phyloP scores from a whole-genome alignment of 2,113 vertebrate genomes.

The Cyprinodon tularosa region DNA sequence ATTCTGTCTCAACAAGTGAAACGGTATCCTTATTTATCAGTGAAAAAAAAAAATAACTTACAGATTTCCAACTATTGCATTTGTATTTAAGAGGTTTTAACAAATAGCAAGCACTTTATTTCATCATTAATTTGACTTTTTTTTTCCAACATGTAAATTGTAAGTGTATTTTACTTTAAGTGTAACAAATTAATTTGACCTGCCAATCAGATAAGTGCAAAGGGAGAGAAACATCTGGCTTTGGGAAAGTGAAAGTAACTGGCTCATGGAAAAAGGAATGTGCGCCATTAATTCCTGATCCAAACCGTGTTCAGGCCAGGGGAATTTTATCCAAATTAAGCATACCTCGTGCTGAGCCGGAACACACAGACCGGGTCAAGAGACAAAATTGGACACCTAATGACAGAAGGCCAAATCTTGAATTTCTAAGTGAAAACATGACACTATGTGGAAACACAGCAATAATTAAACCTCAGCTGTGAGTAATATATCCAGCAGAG shows the following conservation, averaged over 20 bases:
- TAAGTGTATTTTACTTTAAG: conserved; percentile 4
- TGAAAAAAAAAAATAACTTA: background rate
- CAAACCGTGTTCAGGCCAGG: conserved; percentile 1
- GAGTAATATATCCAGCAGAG: background rate
- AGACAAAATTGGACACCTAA: conserved; percentile 25
- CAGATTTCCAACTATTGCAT: conserved; percentile 1
- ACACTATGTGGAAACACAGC: conserved; percentile 15
- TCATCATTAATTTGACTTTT: conserved; percentile 12
- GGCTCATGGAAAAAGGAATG: background rate
- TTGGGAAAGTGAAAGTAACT: background rate
- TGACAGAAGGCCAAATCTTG: conserved; percentile 21
- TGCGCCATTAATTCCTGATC: conserved; percentile 13
- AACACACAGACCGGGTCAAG: conserved; percentile 14
- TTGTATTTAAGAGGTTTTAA: conserved; percentile 4
- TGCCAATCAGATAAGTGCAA: background rate
- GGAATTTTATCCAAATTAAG: conserved; percentile 19
- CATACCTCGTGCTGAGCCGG: conserved; percentile 23
- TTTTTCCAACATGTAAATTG: conserved; percentile 3
- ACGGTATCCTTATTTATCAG: background rate
- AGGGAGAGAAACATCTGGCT: conserved; percentile 16
- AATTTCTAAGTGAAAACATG: conserved; percentile 8
- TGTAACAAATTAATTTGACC: conserved; percentile 10
- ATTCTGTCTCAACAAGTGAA: background rate
- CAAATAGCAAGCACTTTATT: conserved; percentile 18
- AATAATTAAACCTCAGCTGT: background rate